Percentiles rank a stretch among this genome's conserved stretches.
Conservation (phyloP, 2,113 vertebrate species). For the Paradisaea rubra region DNA sequence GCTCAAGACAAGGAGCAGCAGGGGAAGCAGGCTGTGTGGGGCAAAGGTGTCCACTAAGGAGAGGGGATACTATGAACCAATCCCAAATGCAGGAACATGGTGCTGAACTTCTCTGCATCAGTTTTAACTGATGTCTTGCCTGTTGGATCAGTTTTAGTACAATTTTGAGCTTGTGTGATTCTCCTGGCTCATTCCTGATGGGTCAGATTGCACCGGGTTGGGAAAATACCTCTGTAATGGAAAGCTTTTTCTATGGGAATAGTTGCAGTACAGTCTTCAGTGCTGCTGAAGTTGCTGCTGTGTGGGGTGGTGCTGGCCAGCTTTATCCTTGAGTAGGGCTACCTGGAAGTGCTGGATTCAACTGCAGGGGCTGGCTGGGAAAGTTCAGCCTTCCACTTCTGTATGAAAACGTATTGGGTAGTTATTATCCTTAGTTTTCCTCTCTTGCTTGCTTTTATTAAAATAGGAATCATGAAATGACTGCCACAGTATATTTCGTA, state of each 20-base stretch:
- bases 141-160: background rate
- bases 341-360: background rate
- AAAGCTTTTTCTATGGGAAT: background rate
- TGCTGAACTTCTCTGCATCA: background rate
- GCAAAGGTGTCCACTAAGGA: background rate
- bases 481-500: background rate
- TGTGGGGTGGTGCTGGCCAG: background rate
- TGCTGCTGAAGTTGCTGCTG: background rate
- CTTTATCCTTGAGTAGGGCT: background rate
- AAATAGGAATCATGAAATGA: background rate
- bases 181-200: background rate
- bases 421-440: constrained; percentile 3
- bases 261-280: rapidly evolving
- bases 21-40: background rate
- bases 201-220: background rate
- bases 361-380: background rate
- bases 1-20: background rate
- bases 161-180: background rate
- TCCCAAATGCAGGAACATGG: background rate
- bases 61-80: background rate
- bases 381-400: background rate
- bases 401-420: background rate
- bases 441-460: constrained; percentile 10
- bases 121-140: background rate
- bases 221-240: background rate